phyloP scores from a whole-genome alignment of 2,888 invertebrate species.

The Listrodromus nycthemerus region DNA sequence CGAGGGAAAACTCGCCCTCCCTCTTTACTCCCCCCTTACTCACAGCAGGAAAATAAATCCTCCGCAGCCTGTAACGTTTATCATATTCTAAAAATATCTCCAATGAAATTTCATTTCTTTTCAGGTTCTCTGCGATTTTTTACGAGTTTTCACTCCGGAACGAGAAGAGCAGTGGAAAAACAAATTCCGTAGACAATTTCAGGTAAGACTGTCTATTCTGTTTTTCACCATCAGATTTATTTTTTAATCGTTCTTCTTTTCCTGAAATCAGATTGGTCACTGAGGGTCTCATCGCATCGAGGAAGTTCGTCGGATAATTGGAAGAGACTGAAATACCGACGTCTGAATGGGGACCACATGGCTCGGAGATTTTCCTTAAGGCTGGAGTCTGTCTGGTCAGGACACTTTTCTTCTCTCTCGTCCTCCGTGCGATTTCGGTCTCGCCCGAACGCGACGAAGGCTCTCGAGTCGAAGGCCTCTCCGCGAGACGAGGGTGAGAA shows the following conservation, averaged over 20 bases:
- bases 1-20: constrained; percentile 60
- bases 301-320: constrained; percentile 11
- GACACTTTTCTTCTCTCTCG: constrained; percentile 3
- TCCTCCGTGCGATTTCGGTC: constrained; percentile 10
- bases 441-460: constrained; percentile 28
- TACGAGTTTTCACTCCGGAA: too few relatives aligned
- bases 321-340: background rate
- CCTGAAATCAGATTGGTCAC: background rate
- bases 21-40: constrained; percentile 25
- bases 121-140: background rate
- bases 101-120: background rate
- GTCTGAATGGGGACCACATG: background rate
- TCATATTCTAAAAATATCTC: constrained; percentile 51
- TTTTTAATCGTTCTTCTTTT: background rate
- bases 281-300: background rate
- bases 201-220: too few relatives aligned
- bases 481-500: constrained; percentile 69
- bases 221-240: background rate
- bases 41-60: constrained; percentile 41
- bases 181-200: too few relatives aligned
- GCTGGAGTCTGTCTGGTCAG: background rate
- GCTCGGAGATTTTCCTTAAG: background rate
- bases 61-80: constrained; percentile 15
- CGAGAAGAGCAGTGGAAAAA: too few relatives aligned
- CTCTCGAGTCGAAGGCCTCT: constrained; percentile 27